These are phyloP conservation scores for Alosa alosa DNA, from an alignment of 2,113 vertebrate genomes.

Conservation along the genomic window DNA sequence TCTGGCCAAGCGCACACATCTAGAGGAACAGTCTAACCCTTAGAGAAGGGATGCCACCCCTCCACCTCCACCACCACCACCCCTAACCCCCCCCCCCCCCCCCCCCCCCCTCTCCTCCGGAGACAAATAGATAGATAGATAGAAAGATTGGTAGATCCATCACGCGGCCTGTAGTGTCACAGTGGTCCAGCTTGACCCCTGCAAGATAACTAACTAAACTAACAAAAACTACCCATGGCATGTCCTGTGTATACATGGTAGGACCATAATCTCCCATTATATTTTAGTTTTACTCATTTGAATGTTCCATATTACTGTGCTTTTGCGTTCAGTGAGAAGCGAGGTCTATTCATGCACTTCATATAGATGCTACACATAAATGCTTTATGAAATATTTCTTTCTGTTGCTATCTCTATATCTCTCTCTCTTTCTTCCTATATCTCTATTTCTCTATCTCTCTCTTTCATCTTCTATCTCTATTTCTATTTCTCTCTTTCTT, in stretches of 20 bases:
- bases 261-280: background rate
- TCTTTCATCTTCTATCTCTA: too few species aligned
- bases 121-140: background rate
- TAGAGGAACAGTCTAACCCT: background rate
- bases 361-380: constrained; percentile 27
- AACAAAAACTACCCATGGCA: background rate
- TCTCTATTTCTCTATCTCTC: too few species aligned
- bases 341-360: constrained; percentile 33
- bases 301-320: constrained; percentile 34
- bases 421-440: too few species aligned
- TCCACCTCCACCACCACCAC: background rate
- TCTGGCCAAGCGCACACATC: background rate
- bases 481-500: background rate
- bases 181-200: constrained; percentile 4
- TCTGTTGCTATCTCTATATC: background rate
- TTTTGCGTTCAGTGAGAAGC: constrained; percentile 20
- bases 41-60: constrained; percentile 22
- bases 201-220: constrained; percentile 2
- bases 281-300: constrained; percentile 28
- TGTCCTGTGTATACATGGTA: background rate
- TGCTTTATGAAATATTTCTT: constrained; percentile 1
- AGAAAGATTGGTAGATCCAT: background rate
- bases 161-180: constrained; percentile 38
- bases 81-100: background rate
- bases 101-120: constrained; percentile 11